These are phyloP conservation scores for Phycodurus eques DNA, from an alignment of 2,113 vertebrate species.

Conservation along the genomic window DNA sequence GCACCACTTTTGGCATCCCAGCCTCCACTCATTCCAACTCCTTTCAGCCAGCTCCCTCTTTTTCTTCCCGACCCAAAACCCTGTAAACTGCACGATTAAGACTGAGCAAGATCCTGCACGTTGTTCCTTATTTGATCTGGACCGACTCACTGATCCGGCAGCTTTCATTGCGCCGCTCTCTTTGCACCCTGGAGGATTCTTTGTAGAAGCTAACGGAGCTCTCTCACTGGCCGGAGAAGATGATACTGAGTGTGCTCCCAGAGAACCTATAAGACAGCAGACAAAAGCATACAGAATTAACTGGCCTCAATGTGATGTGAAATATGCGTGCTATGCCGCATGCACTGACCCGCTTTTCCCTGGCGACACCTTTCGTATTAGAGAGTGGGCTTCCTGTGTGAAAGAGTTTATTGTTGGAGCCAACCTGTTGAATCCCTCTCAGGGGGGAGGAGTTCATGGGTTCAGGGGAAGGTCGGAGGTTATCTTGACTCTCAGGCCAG, in stretches of 20 bases:
- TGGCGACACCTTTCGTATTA: conserved; percentile 38
- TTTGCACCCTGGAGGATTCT: background rate
- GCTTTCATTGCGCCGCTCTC: background rate
- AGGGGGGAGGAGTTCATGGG: conserved; percentile 40
- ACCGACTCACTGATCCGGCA: conserved; percentile 41
- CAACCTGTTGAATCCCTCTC: conserved; percentile 54
- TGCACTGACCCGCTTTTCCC: conserved; percentile 60
- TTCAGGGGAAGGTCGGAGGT: conserved; percentile 55
- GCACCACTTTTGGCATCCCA: conserved; percentile 10
- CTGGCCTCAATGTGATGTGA: conserved; percentile 46
- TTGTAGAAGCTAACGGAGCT: background rate
- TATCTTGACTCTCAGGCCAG: conserved; percentile 43
- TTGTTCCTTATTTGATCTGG: conserved; percentile 44
- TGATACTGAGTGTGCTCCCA: background rate
- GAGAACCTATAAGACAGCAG: conserved; percentile 29
- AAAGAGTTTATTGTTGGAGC: conserved; percentile 60
- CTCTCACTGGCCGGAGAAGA: background rate
- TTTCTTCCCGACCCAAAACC: conserved; percentile 21
- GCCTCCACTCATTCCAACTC: background rate
- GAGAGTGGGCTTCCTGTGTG: conserved; percentile 33
- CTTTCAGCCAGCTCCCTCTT: conserved; percentile 11
- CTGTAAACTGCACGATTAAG: conserved; percentile 33
- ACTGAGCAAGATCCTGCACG: conserved; percentile 18
- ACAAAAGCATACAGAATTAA: conserved; percentile 45
- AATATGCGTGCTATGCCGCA: conserved; percentile 68